Evolutionary conservation across 2,888 invertebrate species (phyloP).

Genomic region (Oasisia sp.): DNA sequence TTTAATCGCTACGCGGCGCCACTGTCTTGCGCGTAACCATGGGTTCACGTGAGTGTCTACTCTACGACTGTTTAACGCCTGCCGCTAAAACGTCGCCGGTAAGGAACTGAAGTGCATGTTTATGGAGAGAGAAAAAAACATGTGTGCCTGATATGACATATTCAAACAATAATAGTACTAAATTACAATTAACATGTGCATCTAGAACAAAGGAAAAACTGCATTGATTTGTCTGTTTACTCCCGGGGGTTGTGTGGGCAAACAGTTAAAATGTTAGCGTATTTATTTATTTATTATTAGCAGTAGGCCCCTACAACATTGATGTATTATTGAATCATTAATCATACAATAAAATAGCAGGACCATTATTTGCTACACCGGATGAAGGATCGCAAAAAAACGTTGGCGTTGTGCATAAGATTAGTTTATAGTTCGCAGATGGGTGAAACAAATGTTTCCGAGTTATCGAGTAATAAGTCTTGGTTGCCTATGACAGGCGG

Average conservation of each 20-base stretch:
- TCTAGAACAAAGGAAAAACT: not conserved
- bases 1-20: not conserved
- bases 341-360: not conserved
- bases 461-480: no score
- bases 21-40: not conserved
- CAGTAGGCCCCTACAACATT: not conserved
- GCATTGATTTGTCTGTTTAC: not conserved
- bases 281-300: not conserved
- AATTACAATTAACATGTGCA: no score
- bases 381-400: not conserved
- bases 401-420: not conserved
- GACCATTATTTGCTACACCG: not conserved
- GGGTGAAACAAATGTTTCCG: no score
- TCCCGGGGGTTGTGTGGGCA: not conserved
- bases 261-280: not conserved
- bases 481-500: no score
- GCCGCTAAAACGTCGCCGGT: no score
- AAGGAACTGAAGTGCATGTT: not conserved
- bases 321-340: not conserved
- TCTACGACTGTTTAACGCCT: not conserved
- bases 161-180: no score
- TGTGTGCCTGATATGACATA: not conserved
- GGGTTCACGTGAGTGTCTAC: not conserved
- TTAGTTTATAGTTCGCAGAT: not conserved
- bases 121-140: not conserved